Evolutionary conservation across 2,888 invertebrate species (phyloP), one percentile per base, ranked within the genome.

Genomic region (Drosophila gaucha): DNA sequence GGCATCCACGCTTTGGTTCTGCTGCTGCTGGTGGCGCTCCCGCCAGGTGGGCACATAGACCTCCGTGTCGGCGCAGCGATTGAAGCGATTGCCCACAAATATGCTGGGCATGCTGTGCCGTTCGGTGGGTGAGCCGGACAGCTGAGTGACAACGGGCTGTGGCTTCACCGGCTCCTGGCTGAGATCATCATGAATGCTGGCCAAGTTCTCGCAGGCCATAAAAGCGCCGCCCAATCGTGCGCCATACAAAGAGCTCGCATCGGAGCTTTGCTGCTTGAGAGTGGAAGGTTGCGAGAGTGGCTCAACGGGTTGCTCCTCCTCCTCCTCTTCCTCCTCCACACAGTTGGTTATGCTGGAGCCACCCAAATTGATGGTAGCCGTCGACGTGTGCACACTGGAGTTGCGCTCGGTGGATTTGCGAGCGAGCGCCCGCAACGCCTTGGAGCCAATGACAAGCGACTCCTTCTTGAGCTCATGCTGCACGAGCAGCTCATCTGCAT

Each of bases 71-170:
- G 93, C 92, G 57, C 92, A 92, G 55, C 92, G 91, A 84, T 93
- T 94, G 71, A 94, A 94, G 57, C 93, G 93, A 86, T 94, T 93
- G 5, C 93, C 94, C 20, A 93, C 93, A 87, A 94, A 94, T 62
- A 93, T 93, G 73, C 94, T 93, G 6, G 95, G 95, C 90, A 94
- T 95, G 89, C 95, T 95, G 76, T 94, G 94, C 26, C 95, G 92
- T 8, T 80, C 80, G 6, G 74, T 82, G 24, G 85, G 80, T 0
- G 80, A 80, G 6, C 41, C 59, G 0, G 74, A 50, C 14, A 75
- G 54, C 6, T 56, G 65, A 30, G 49, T 88, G 36, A 38, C 26
- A 0, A 18, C 33, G 0, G 41, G 33, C 12, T 22, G 28, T 2
- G 31, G 10, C 31, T 31, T 31, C 20, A 12, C 30, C 9, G 41